Percentiles rank a stretch among this genome's conserved stretches.
Conservation (phyloP, 92 coral and sea anemone genomes). For the Phymanthus crucifer region DNA sequence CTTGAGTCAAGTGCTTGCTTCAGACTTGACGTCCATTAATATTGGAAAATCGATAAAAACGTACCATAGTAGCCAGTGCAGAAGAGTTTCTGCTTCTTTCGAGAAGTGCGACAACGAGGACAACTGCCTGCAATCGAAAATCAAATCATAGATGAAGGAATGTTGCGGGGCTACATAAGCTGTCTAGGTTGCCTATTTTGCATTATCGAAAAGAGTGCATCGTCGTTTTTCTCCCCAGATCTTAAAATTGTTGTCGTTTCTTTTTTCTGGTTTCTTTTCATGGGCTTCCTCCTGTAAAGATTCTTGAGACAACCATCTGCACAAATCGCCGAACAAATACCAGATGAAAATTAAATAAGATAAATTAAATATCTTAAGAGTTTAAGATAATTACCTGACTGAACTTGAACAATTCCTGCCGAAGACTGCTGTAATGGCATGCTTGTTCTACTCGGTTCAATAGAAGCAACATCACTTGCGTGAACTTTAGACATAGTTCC, state of each 20-base stretch:
- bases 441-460: conserved; percentile 1
- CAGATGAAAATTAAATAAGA: neutral
- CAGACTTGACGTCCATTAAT: neutral
- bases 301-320: no score
- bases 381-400: conserved; percentile 3
- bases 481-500: neutral
- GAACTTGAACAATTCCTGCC: neutral
- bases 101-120: conserved; percentile 42
- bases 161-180: neutral
- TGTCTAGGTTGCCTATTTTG: no score
- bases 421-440: neutral
- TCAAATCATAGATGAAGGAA: neutral
- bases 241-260: neutral
- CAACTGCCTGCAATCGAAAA: conserved; percentile 21
- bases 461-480: neutral
- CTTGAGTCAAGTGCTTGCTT: neutral
- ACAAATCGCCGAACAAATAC: no score
- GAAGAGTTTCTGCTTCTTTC: conserved; percentile 42
- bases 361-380: no score
- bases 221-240: neutral
- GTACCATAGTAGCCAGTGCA: conserved; percentile 61
- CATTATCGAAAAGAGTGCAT: neutral
- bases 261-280: no score
- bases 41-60: neutral
- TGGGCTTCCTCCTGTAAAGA: no score